These are phyloP conservation scores for Geothlypis trichas DNA, from an alignment of 2,113 vertebrate genomes.

Conservation along the genomic window DNA sequence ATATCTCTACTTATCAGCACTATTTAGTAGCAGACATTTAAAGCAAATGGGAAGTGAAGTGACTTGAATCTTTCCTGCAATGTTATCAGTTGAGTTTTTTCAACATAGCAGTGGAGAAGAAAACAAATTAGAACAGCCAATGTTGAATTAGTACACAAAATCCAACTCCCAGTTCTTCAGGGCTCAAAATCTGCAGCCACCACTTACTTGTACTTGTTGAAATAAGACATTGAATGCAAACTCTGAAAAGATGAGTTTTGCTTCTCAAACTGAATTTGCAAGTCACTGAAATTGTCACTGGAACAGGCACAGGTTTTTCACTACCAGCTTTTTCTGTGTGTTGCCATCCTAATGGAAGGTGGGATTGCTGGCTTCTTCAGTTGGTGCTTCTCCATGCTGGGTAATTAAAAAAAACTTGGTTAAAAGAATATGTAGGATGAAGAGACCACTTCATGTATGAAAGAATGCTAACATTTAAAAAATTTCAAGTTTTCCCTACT, in stretches of 20 bases:
- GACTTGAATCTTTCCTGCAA: slow-evolving; percentile 20
- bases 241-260: background rate
- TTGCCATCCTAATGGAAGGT: background rate
- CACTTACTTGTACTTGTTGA: background rate
- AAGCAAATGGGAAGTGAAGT: background rate
- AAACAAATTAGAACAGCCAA: background rate
- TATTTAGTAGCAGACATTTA: background rate
- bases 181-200: background rate
- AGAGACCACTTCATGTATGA: background rate
- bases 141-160: background rate
- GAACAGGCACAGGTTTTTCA: background rate
- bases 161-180: background rate
- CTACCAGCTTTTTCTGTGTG: background rate
- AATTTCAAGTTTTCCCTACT: background rate
- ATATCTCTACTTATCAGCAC: background rate
- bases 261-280: background rate
- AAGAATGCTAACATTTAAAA: background rate
- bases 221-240: background rate
- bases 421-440: background rate
- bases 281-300: background rate
- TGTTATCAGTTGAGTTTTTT: background rate
- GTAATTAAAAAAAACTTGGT: background rate
- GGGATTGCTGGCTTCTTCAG: background rate
- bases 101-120: background rate
- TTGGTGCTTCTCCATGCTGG: background rate